Evolutionary conservation across 1,140 invertebrate genomes (phyloP), one percentile per base, ranked within the genome.

Genomic region (Calosoma granatense): DNA sequence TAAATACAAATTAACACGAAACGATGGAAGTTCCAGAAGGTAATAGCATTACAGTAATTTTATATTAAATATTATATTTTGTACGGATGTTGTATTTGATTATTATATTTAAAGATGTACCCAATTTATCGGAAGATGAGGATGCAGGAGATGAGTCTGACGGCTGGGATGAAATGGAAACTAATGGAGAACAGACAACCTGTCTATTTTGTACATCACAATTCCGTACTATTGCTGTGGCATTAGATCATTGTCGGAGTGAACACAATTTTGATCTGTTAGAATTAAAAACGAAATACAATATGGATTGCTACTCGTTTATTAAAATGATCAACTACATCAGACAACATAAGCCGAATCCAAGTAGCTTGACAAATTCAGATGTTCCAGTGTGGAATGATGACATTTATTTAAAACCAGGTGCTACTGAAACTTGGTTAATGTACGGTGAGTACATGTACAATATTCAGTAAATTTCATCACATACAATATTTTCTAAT

Each of bases 311-410:
- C 64, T 90, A 92, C 71, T 84, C 83, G 0, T 94, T 87, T 62
- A 92, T 94, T 17, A 92, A 91, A 70, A 73, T 94, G 61, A 84
- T 95, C 12, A 95, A 95, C 74, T 96, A 84, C 66, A 86, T 94
- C 54, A 80, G 90, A 63, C 75, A 71, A 22, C 74, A 83, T 54
- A 81, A 83, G 63, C 67, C 81, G 17, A 71, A 63, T n/a, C 74
- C 78, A 26, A 69, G 82, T 39, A 73, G 79, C 20, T 69, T 90
- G 12, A 77, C 78, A 36, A 70, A 71, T 12, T 64, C 76, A 2
- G 67, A 73, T 20, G 67, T 74, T 55, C 70, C 77, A 11, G 63
- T 78, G 1, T 92, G 88, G 88, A 78, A 84, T 26, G 79, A 81
- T 60, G 89, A 94, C 65, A 81, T 84, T 52, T 94, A 88, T 71